These are phyloP conservation scores for Trichomalopsis sarcophagae DNA, from an alignment of 1,140 invertebrate species.

Conservation along the genomic window DNA sequence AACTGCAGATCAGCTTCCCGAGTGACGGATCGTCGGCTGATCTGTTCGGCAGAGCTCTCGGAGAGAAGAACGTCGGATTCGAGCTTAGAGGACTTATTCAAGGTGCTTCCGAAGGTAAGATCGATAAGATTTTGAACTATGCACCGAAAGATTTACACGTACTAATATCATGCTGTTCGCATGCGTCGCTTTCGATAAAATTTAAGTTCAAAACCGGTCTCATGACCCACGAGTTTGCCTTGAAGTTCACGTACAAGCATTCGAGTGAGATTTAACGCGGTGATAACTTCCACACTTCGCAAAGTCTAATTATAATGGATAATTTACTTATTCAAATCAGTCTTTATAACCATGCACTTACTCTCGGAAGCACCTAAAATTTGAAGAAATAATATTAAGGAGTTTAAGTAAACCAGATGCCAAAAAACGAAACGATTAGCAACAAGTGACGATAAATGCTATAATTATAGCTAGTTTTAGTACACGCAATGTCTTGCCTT, in stretches of 20 bases:
- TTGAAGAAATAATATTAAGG: not conserved
- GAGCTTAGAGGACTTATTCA: conserved; percentile 62
- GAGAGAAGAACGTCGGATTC: conserved; percentile 65
- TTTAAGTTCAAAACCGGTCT: not conserved
- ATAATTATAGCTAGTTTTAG: not conserved
- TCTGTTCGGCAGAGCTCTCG: conserved; percentile 69
- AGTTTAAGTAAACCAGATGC: not conserved
- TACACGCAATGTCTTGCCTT: not conserved
- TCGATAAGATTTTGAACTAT: conserved; percentile 56
- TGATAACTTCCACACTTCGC: not conserved
- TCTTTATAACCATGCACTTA: not conserved
- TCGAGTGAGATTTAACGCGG: not conserved
- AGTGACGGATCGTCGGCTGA: conserved; percentile 68
- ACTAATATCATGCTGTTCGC: not conserved
- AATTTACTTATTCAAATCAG: not conserved
- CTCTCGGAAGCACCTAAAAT: not conserved
- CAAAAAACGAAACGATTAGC: not conserved
- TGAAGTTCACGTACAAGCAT: not conserved
- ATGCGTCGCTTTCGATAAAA: not conserved
- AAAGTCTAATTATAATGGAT: not conserved
- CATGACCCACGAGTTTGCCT: not conserved
- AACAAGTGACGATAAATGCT: not conserved
- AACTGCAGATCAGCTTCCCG: conserved; percentile 64
- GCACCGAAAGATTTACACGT: not conserved
- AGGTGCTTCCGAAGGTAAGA: conserved; percentile 70